Evolutionary conservation across 2,113 vertebrate genomes (phyloP).

Genomic region (Glaucidium brasilianum): DNA sequence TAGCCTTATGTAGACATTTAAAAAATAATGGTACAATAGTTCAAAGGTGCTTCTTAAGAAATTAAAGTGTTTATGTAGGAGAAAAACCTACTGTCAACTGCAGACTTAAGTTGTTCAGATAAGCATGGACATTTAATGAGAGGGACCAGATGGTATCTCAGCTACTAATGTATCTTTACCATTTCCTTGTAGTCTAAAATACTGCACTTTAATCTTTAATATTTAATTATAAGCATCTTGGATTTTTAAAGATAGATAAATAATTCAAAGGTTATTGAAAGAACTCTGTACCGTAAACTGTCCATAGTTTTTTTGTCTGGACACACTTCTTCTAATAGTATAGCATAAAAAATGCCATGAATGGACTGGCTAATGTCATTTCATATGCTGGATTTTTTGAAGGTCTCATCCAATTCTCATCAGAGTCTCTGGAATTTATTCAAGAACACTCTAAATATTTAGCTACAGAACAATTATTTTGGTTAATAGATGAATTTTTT

Average conservation of each 20-base stretch:
- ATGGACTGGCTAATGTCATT: not conserved
- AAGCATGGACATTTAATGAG: not conserved
- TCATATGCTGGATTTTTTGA: not conserved
- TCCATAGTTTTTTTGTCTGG: not conserved
- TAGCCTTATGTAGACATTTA: not conserved
- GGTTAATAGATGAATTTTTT: not conserved
- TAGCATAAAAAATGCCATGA: not conserved
- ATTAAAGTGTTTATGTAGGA: not conserved
- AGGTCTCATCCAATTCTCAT: not conserved
- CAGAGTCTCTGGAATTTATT: not conserved
- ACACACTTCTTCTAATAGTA: not conserved
- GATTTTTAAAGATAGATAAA: constrained; percentile 24
- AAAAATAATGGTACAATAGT: not conserved
- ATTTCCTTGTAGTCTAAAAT: not conserved
- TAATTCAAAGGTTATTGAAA: not conserved
- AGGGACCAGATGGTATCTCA: not conserved
- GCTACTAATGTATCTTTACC: not conserved
- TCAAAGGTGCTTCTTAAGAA: not conserved
- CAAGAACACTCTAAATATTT: not conserved
- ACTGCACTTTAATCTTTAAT: constrained; percentile 17
- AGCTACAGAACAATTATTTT: not conserved
- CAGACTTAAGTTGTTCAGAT: not conserved
- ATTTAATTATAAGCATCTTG: constrained; percentile 1
- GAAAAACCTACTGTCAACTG: not conserved
- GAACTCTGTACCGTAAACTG: not conserved